Conservation (phyloP, 2,888 invertebrate genomes). For the Sinelater perroti region DNA sequence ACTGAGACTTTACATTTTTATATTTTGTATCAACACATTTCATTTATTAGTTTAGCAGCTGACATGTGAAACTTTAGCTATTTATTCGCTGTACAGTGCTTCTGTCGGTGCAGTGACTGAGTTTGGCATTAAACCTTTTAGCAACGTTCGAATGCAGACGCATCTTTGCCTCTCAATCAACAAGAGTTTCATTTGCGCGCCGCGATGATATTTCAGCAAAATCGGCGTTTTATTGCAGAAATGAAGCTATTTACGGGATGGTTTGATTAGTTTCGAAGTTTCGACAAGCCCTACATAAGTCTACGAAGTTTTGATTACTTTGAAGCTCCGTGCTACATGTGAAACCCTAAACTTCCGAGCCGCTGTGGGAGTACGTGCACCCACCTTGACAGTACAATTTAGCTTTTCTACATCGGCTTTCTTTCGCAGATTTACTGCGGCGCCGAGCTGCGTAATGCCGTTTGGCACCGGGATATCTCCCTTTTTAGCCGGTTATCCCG, state of each 20-base stretch:
- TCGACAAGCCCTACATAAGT: constrained; percentile 32
- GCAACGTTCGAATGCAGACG: too few relatives aligned
- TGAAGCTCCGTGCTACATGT: constrained; percentile 28
- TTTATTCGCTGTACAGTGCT: too few relatives aligned
- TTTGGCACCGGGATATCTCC: not conserved
- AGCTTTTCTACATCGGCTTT: constrained; percentile 32
- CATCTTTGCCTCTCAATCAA: too few relatives aligned
- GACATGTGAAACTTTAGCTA: too few relatives aligned
- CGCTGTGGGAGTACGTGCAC: constrained; percentile 33
- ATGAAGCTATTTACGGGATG: constrained; percentile 26
- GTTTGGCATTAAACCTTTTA: too few relatives aligned
- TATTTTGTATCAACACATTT: too few relatives aligned
- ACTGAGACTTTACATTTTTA: too few relatives aligned
- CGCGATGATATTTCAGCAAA: not conserved
- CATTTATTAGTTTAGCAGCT: too few relatives aligned
- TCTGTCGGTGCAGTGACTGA: too few relatives aligned
- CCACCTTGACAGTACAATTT: constrained; percentile 37
- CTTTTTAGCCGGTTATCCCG: not conserved
- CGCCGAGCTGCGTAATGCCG: constrained; percentile 14
- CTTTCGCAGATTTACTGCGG: constrained; percentile 29
- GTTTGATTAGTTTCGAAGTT: constrained; percentile 37
- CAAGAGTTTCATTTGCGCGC: too few relatives aligned
- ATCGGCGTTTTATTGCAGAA: constrained; percentile 10
- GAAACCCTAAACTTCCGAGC: constrained; percentile 31
- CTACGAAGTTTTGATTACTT: constrained; percentile 36